Evolutionary conservation across 2,113 vertebrate species (phyloP).

Genomic region (Syngnathoides biaculeatus): DNA sequence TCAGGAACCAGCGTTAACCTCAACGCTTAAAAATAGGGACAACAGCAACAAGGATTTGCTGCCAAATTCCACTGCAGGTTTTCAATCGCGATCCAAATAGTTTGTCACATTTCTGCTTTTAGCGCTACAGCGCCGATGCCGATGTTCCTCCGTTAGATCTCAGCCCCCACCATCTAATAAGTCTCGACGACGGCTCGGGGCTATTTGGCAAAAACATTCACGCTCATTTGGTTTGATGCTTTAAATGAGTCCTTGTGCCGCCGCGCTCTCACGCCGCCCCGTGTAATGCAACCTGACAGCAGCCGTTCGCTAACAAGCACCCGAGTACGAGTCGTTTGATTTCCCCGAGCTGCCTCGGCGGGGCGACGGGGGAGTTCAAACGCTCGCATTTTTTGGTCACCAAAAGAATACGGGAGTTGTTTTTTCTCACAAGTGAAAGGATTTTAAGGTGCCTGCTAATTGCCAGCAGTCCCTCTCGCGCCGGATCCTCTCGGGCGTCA

Average conservation of each 20-base stretch:
- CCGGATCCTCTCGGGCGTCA: constrained; percentile 9
- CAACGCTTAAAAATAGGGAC: neutral
- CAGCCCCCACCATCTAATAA: constrained; percentile 46
- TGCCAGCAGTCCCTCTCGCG: constrained; percentile 33
- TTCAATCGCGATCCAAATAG: constrained; percentile 39
- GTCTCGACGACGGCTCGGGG: constrained; percentile 54
- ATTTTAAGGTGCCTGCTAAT: constrained; percentile 53
- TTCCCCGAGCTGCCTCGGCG: neutral
- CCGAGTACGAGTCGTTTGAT: constrained; percentile 35
- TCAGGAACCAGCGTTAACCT: neutral
- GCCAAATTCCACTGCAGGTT: neutral
- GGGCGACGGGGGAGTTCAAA: constrained; percentile 37
- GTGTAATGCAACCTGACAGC: constrained; percentile 59
- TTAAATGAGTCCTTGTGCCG: constrained; percentile 44
- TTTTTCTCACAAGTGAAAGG: constrained; percentile 30
- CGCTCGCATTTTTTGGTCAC: constrained; percentile 40
- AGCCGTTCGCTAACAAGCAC: constrained; percentile 45
- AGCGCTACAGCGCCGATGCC: constrained; percentile 48
- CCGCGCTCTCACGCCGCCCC: constrained; percentile 37
- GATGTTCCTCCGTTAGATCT: constrained; percentile 46
- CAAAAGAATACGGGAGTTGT: constrained; percentile 19
- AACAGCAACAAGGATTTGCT: neutral
- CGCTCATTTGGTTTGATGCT: constrained; percentile 40
- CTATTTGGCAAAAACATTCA: constrained; percentile 67
- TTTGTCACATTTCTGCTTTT: constrained; percentile 38